Conservation (phyloP, 1,140 invertebrate species). For the Nephila pilipes region DNA sequence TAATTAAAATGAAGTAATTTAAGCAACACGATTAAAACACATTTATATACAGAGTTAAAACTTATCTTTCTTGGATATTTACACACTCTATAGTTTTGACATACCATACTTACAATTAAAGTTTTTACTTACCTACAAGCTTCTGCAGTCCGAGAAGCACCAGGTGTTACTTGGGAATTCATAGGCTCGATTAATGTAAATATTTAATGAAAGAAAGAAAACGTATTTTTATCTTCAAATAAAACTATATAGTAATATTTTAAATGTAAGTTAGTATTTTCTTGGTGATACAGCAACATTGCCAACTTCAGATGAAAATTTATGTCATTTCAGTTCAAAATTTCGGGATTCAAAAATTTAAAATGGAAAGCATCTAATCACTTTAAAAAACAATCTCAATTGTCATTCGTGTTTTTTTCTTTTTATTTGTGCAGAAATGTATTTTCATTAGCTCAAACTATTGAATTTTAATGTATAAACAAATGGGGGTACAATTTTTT, state of each 20-base stretch:
- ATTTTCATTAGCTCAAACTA: too few relatives aligned
- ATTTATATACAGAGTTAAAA: not conserved
- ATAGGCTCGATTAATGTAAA: constrained; percentile 34
- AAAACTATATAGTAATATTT: constrained; percentile 49
- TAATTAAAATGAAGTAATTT: not conserved
- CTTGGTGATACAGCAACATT: constrained; percentile 76
- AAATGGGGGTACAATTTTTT: too few relatives aligned
- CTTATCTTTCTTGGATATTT: not conserved
- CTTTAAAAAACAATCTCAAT: too few relatives aligned
- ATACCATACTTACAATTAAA: not conserved
- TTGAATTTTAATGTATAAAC: too few relatives aligned
- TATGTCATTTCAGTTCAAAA: constrained; percentile 66
- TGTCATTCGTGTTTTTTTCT: too few relatives aligned
- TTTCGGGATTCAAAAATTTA: too few relatives aligned
- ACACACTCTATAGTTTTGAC: not conserved
- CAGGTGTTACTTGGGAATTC: constrained; percentile 60
- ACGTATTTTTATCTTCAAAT: not conserved
- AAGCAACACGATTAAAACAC: not conserved
- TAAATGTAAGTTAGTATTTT: constrained; percentile 68
- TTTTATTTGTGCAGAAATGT: too few relatives aligned
- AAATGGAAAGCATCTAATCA: too few relatives aligned
- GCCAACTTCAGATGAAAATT: constrained; percentile 59
- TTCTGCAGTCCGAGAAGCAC: constrained; percentile 66
- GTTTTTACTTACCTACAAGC: constrained; percentile 42
- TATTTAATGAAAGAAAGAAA: not conserved